A percentile compares a stretch with the other conserved stretches of the same genome.
These are phyloP conservation scores for Pelvicachromis taeniatus DNA, from an alignment of 2,113 vertebrate species.

Conservation along the genomic window DNA sequence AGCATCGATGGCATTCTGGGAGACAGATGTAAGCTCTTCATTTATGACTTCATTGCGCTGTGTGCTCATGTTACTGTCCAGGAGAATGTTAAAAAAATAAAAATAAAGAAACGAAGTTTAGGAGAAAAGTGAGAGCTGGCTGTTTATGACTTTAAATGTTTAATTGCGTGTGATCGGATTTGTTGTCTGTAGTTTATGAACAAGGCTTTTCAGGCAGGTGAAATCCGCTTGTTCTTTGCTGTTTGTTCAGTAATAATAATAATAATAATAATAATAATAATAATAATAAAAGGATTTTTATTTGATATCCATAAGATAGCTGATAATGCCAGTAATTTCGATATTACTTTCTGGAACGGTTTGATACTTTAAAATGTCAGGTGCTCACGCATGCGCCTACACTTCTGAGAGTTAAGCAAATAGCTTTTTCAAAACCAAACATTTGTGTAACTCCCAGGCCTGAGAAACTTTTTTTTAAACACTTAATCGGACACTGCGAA, in stretches of 20 bases:
- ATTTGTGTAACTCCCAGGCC: slow-evolving; percentile 93
- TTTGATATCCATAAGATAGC: background rate
- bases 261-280: background rate
- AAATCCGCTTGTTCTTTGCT: background rate
- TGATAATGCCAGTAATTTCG: background rate
- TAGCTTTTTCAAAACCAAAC: slow-evolving; percentile 90
- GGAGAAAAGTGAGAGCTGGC: background rate
- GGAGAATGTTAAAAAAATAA: background rate
- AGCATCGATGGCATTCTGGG: slow-evolving; percentile 98
- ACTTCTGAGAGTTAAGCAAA: slow-evolving; percentile 18
- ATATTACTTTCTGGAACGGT: background rate
- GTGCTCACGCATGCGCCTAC: background rate
- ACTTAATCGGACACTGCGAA: slow-evolving; percentile 98
- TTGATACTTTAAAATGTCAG: background rate
- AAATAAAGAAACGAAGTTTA: background rate
- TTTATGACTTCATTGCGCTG: background rate
- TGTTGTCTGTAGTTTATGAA: background rate
- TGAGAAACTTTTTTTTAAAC: slow-evolving; percentile 80
- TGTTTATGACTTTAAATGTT: background rate
- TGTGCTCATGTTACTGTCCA: background rate
- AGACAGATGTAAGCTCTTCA: slow-evolving; percentile 85
- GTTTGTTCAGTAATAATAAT: background rate
- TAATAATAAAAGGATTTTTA: background rate
- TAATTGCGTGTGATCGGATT: background rate
- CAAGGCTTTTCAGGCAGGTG: background rate